These are phyloP conservation scores for Rallus crepitans DNA, from an alignment of 2,797 vertebrate genomes.

Conservation along the genomic window DNA sequence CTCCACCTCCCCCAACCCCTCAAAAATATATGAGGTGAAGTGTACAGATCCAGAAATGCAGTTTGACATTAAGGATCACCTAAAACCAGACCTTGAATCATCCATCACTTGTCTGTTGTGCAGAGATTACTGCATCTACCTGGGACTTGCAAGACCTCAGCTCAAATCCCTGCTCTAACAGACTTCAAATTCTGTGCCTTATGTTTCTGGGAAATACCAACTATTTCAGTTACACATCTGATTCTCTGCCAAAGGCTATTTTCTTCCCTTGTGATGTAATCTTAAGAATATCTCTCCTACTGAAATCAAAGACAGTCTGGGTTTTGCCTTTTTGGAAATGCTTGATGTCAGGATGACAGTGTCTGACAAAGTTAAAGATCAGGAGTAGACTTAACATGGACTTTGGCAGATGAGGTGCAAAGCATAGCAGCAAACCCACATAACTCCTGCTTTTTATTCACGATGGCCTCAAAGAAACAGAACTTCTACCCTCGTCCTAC, in stretches of 20 bases:
- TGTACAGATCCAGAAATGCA: neutral
- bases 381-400: neutral
- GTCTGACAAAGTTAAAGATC: neutral
- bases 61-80: neutral
- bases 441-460: neutral
- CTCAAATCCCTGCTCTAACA: neutral
- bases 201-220: neutral
- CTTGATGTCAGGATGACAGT: neutral
- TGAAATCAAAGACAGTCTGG: neutral
- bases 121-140: neutral
- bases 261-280: neutral
- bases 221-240: neutral
- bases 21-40: neutral
- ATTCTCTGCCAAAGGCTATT: conserved; percentile 5
- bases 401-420: neutral
- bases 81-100: neutral
- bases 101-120: neutral
- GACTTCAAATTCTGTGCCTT: neutral
- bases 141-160: neutral
- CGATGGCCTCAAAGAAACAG: neutral
- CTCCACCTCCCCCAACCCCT: too few species aligned
- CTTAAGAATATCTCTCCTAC: neutral
- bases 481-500: neutral
- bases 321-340: neutral
- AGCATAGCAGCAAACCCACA: neutral